phyloP scores from a whole-genome alignment of 2,888 invertebrate genomes.

The Himalopsyche kuldschensis region DNA sequence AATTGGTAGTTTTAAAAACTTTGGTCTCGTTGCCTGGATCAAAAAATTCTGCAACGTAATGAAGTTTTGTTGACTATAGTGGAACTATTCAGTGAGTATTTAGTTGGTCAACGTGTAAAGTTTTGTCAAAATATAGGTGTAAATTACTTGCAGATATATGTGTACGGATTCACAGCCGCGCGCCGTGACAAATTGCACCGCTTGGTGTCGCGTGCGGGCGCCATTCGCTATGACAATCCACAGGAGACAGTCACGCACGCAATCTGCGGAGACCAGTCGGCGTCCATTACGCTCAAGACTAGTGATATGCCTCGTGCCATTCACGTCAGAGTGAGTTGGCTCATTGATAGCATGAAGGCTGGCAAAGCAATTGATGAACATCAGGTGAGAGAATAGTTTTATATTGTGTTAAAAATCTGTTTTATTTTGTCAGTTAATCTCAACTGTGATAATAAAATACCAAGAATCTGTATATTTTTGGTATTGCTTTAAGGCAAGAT shows the following conservation, averaged over 20 bases:
- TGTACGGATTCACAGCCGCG: conserved; percentile 45
- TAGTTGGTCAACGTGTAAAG: background rate
- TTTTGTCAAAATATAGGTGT: background rate
- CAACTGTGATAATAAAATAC: too few relatives aligned
- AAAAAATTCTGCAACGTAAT: too few relatives aligned
- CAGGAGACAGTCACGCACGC: conserved; percentile 80
- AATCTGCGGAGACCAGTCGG: conserved; percentile 66
- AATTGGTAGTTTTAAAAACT: too few relatives aligned
- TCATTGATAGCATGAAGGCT: conserved; percentile 69
- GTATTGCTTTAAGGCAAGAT: too few relatives aligned
- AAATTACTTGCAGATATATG: conserved; percentile 23
- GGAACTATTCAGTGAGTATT: background rate
- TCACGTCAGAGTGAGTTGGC: conserved; percentile 73
- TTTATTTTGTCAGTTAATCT: too few relatives aligned
- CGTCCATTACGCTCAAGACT: conserved; percentile 41
- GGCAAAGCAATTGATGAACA: conserved; percentile 46
- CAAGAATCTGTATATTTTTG: too few relatives aligned
- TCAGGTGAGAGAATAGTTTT: conserved; percentile 45
- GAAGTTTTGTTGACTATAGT: too few relatives aligned
- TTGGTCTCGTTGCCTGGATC: too few relatives aligned
- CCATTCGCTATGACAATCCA: conserved; percentile 75
- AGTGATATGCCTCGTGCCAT: conserved; percentile 54
- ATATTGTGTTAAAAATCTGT: too few relatives aligned
- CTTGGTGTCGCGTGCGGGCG: conserved; percentile 68
- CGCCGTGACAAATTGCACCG: conserved; percentile 51